A percentile compares a stretch with the other conserved stretches of the same genome.
Evolutionary conservation across 1,140 invertebrate genomes (phyloP).

Genomic region (Archivesica marissinica): DNA sequence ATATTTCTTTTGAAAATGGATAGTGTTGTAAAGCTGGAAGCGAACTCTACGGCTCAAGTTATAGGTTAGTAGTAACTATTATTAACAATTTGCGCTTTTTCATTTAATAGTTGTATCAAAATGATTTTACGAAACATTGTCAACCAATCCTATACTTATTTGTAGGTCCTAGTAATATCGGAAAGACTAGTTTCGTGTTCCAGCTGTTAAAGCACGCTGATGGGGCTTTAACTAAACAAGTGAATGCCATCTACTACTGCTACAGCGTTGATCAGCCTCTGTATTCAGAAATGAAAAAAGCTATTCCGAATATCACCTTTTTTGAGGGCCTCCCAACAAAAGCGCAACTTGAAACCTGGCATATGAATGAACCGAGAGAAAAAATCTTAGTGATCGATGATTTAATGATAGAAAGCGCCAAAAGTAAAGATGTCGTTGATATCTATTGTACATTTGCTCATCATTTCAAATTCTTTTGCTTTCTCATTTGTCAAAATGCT

Average conservation of each 20-base stretch:
- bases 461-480: neutral
- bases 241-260: constrained; percentile 40
- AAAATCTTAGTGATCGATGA: constrained; percentile 46
- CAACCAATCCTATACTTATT: neutral
- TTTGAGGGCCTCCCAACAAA: constrained; percentile 40
- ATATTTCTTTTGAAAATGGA: constrained; percentile 14
- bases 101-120: neutral
- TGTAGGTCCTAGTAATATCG: constrained; percentile 33
- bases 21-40: constrained; percentile 27
- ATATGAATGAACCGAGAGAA: constrained; percentile 33
- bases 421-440: neutral
- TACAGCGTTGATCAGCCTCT: constrained; percentile 47
- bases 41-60: constrained; percentile 36
- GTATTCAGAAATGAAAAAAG: constrained; percentile 26
- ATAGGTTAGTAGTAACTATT: constrained; percentile 20
- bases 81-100: constrained; percentile 5
- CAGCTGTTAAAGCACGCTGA: constrained; percentile 37
- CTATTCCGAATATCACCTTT: constrained; percentile 20
- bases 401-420: constrained; percentile 28
- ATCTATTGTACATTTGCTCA: constrained; percentile 19
- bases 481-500: constrained; percentile 26
- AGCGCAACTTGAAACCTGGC: constrained; percentile 38
- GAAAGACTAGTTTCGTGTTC: constrained; percentile 40
- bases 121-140: neutral
- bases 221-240: constrained; percentile 37